phyloP scores from a whole-genome alignment of 2,888 invertebrate genomes.

The Agriotes lineatus region DNA sequence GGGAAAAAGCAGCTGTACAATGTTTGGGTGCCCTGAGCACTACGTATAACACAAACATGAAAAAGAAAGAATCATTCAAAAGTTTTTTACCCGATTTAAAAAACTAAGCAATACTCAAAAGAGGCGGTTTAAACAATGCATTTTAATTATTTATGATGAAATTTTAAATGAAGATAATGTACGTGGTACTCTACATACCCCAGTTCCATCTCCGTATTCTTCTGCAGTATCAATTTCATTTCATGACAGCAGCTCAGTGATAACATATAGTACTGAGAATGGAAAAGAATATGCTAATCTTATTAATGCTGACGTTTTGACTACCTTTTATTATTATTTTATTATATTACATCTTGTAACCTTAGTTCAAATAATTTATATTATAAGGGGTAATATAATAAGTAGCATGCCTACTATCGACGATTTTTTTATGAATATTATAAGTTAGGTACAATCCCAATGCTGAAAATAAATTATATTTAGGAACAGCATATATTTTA shows the following conservation, averaged over 20 bases:
- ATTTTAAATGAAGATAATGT: neutral
- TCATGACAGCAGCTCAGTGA: neutral
- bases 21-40: neutral
- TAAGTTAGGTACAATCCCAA: no score
- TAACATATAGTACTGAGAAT: neutral
- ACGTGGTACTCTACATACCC: neutral
- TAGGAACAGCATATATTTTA: no score
- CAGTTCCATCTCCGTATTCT: neutral
- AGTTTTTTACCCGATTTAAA: neutral
- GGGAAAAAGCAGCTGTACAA: neutral
- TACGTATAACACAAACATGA: neutral
- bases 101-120: neutral
- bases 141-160: neutral
- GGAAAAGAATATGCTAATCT: neutral
- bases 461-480: no score
- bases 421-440: no score
- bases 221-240: no score
- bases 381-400: no score
- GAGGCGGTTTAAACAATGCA: neutral
- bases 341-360: no score
- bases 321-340: no score
- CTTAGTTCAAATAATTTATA: no score
- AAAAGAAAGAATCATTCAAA: neutral
- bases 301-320: no score
- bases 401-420: no score